Evolutionary conservation across 1,140 invertebrate species (phyloP), one percentile per base, ranked within the genome.

Genomic region (Drosophila sulfurigaster): DNA sequence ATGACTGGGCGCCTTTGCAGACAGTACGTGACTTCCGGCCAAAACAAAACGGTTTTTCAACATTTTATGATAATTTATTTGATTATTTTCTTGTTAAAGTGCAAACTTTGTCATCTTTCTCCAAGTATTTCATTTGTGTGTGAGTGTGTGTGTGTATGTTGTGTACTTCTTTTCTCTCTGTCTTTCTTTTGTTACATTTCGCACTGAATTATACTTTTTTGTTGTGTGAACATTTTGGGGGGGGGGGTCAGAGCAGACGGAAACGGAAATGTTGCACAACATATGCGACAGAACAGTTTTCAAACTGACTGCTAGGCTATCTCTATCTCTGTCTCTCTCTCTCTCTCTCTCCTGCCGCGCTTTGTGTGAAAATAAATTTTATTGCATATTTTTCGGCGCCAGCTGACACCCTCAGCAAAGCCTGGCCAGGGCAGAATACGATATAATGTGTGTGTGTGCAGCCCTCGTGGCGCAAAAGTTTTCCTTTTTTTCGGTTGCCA

Each of bases 61-160:
- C 85, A 85, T 78, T 88, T 88, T 88, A 88, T 88, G 81, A 88
- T 88, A 88, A 88, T 88, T 88, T 88, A 88, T 88, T 88, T 89
- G 85, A 88, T 88, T 88, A 88, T 88, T 85, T 88, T 89, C 85
- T 88, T 88, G 85, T 88, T 88, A 88, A 88, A 88, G 81, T 85
- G 81, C 85, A 89, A 88, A 88, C 85, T 88, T 88, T 88, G 80
- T 89, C 83, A 88, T 78, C 46, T 72, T 72, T 54, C 41, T 56
- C 6, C 15, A 20, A 59, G 57, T 48, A 48, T 35, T 8, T 66
- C 45, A n/a, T 51, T 49, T 45, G 11, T 16, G 2, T 43, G 3
- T 45, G 13, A 11, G 2, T 43, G 3, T 15, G 6, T 38, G 20
- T 43, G 3, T 45, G 10, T 16, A 1, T 43, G 3, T 45, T 16